A percentile compares a stretch with the other conserved stretches of the same genome.
Evolutionary conservation across 2,888 invertebrate species (phyloP).

Genomic region (Endotricha flammealis): DNA sequence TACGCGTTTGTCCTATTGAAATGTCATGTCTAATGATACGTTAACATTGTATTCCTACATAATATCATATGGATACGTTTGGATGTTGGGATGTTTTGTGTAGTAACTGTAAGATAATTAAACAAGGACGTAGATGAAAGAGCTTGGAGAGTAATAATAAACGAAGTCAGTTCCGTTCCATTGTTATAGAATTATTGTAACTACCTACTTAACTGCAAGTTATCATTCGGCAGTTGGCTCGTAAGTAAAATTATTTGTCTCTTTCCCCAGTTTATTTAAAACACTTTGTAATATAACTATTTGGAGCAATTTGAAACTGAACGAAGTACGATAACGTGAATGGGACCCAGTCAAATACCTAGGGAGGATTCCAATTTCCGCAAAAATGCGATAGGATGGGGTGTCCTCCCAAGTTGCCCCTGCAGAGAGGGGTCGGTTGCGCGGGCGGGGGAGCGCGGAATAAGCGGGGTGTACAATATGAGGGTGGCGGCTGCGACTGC

Average conservation of each 20-base stretch:
- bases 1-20: slow-evolving; percentile 46
- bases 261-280: no score
- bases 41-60: slow-evolving; percentile 43
- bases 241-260: no score
- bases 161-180: no score
- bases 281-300: no score
- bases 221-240: no score
- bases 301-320: no score
- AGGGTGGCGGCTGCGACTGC: slow-evolving; percentile 50
- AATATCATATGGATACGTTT: slow-evolving; percentile 43
- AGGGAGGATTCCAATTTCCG: slow-evolving; percentile 65
- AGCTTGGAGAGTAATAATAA: slow-evolving; percentile 26
- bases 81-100: slow-evolving; percentile 28
- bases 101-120: slow-evolving; percentile 20
- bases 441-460: slow-evolving; percentile 23
- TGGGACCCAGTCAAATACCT: slow-evolving; percentile 36
- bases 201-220: no score
- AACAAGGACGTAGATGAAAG: slow-evolving; percentile 18
- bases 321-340: no score
- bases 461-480: slow-evolving; percentile 22
- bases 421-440: slow-evolving; percentile 50
- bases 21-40: slow-evolving; percentile 53
- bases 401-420: slow-evolving; percentile 44
- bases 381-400: slow-evolving; percentile 60
- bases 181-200: no score